Conservation (phyloP, 2,113 vertebrate species). For the Antechinus flavipes region DNA sequence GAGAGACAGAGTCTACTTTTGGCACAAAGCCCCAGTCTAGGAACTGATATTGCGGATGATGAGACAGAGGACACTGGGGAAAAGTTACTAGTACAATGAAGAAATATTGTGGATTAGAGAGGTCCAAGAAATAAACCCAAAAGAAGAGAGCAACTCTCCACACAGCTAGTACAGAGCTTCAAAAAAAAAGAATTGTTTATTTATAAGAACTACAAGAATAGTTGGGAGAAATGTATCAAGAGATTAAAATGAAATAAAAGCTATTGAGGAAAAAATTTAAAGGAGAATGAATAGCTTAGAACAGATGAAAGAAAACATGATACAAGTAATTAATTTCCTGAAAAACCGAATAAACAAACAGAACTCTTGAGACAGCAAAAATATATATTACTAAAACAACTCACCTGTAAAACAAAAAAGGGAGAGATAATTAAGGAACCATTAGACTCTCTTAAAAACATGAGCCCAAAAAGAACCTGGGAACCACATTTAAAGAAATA, state of each 20-base stretch:
- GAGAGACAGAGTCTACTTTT: background rate
- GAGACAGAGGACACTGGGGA: background rate
- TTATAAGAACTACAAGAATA: background rate
- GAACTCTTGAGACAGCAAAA: background rate
- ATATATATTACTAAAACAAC: background rate
- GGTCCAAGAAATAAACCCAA: background rate
- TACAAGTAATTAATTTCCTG: background rate
- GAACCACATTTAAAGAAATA: background rate
- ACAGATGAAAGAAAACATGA: background rate
- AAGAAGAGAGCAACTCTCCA: background rate
- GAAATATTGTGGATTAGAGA: background rate
- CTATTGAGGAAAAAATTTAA: background rate
- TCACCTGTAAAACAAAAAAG: background rate
- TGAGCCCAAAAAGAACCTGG: background rate
- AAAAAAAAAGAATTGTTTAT: background rate
- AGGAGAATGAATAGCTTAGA: background rate
- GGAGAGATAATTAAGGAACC: background rate
- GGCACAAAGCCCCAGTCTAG: background rate
- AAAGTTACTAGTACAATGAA: background rate
- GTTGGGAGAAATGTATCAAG: background rate
- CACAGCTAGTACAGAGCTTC: background rate
- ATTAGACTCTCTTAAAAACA: background rate
- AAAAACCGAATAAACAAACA: background rate
- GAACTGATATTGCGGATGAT: background rate
- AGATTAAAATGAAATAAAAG: background rate